Evolutionary conservation across 1,140 invertebrate species (phyloP).

Genomic region (Saccostrea echinata): DNA sequence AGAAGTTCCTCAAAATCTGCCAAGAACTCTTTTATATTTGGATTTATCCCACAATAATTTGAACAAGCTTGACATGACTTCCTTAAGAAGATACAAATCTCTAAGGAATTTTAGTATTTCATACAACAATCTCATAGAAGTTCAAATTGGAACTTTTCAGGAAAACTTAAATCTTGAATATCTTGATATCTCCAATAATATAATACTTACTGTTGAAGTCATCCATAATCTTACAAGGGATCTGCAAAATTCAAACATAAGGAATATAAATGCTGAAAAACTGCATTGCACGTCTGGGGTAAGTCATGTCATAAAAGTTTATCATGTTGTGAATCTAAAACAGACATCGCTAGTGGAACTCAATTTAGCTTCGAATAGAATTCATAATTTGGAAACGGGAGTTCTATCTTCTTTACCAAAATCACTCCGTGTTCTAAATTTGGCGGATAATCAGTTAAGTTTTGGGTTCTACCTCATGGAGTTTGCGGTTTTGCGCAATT

Average conservation of each 20-base stretch:
- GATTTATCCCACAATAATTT: neutral
- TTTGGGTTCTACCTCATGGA: constrained; percentile 1
- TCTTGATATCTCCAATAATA: too few relatives aligned
- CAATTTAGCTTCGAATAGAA: neutral
- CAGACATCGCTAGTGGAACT: neutral
- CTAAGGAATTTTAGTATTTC: neutral
- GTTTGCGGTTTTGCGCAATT: neutral
- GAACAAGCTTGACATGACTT: neutral
- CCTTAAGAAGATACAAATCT: neutral
- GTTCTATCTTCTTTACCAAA: neutral
- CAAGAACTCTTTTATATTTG: neutral
- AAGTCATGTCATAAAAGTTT: neutral
- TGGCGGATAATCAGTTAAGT: neutral
- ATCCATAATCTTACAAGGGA: too few relatives aligned
- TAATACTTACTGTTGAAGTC: too few relatives aligned
- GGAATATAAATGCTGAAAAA: too few relatives aligned
- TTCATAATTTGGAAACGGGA: neutral
- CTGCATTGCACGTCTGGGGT: too few relatives aligned
- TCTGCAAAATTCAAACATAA: too few relatives aligned
- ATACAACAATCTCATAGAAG: neutral
- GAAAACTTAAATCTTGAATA: too few relatives aligned
- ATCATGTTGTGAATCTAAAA: neutral
- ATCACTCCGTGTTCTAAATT: neutral
- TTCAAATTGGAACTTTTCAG: neutral
- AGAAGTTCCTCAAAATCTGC: neutral